Conservation (phyloP, 2,797 vertebrate genomes). For the Enteromius viviparus region DNA sequence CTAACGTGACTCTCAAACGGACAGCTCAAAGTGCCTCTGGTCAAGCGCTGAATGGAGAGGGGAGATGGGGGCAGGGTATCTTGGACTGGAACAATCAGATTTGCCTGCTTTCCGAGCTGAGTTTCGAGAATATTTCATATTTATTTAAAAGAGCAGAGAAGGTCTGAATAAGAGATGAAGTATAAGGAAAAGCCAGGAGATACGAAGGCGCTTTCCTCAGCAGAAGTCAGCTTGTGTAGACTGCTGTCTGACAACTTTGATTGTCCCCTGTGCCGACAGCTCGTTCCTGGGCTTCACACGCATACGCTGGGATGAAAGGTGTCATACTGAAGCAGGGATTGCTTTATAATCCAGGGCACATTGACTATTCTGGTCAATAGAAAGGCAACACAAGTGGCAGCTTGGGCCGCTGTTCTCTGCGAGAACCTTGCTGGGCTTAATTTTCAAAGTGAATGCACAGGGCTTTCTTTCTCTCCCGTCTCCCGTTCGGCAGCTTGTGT, state of each 20-base stretch:
- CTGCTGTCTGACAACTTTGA: constrained; percentile 75
- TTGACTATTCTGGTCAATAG: constrained; percentile 83
- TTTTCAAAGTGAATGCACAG: constrained; percentile 84
- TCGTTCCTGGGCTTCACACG: constrained; percentile 75
- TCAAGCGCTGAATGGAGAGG: constrained; percentile 2
- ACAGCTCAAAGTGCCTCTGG: constrained; percentile 72
- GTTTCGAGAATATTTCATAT: constrained; percentile 77
- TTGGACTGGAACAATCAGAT: constrained; percentile 82
- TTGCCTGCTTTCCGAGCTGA: constrained; percentile 81
- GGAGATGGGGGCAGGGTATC: constrained; percentile 61
- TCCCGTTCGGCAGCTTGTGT: constrained; percentile 70
- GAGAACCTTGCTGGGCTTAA: constrained; percentile 83
- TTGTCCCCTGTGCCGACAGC: constrained; percentile 79
- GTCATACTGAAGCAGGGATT: constrained; percentile 82
- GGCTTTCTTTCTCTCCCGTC: constrained; percentile 64
- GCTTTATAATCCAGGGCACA: constrained; percentile 84
- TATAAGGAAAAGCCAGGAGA: constrained; percentile 59
- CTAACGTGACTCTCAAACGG: constrained; percentile 77
- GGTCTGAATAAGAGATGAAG: constrained; percentile 41
- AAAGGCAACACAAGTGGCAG: constrained; percentile 81
- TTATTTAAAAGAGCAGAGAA: constrained; percentile 67
- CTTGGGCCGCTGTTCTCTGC: constrained; percentile 73
- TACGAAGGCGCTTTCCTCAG: constrained; percentile 73
- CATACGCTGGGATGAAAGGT: constrained; percentile 79
- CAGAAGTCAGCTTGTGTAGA: constrained; percentile 72